Evolutionary conservation across 1,140 invertebrate species (phyloP).

Genomic region (Laodelphax striatellus): DNA sequence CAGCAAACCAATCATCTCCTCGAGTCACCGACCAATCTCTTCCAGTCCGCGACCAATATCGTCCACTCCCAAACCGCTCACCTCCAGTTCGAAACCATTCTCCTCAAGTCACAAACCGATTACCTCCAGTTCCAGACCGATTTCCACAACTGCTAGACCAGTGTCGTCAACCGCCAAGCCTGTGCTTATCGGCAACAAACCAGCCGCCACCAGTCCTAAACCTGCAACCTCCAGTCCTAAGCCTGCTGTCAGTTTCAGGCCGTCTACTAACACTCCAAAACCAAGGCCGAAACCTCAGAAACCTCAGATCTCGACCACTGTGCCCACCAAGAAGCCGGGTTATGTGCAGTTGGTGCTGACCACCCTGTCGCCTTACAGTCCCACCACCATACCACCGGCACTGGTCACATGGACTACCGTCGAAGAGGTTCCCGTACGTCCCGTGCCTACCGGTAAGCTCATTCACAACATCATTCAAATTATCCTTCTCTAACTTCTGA

Average conservation of each 20-base stretch:
- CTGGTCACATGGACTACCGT: slow-evolving; percentile 48
- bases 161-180: background rate
- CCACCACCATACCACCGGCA: slow-evolving; percentile 28
- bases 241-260: background rate
- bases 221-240: background rate
- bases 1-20: slow-evolving; percentile 11
- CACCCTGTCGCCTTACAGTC: background rate
- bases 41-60: slow-evolving; percentile 2
- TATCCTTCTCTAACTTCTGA: no score
- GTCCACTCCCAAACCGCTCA: background rate
- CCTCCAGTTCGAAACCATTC: background rate
- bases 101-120: background rate
- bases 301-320: background rate
- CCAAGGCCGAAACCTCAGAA: background rate
- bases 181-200: background rate
- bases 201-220: background rate
- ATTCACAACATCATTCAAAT: no score
- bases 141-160: background rate
- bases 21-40: background rate
- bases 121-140: background rate
- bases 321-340: background rate
- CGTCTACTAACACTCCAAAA: background rate
- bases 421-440: slow-evolving; percentile 31
- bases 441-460: slow-evolving; percentile 7
- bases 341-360: background rate